Base-by-base conservation (phyloP, 2,888 invertebrate genomes). In the Dorcus hopei region DNA sequence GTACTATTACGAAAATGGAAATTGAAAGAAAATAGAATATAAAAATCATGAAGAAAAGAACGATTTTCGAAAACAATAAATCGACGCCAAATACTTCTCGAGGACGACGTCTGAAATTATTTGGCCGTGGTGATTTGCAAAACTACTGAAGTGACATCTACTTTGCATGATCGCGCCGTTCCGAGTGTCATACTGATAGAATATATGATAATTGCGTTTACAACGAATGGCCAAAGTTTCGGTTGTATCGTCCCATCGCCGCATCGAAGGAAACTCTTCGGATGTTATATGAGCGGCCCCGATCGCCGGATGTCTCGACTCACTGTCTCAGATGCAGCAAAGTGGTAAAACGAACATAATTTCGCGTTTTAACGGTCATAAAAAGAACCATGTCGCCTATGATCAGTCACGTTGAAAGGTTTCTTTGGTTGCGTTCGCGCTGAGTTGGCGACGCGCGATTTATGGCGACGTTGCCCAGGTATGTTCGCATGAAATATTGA, bases 91-190 rank as follows among this genome's bases (percentile, higher is more conserved):
- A 53, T 61, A 63, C 63, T 60, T 52, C 52, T 59, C 60, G 53
- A 63, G 57, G 64, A 61, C 63, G 64, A 61, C 63, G 60, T 65
- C 62, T 60, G 62, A 65, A 68, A 69, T 19, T 68, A 64, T 66
- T 67, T 63, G 56, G 62, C 59, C 49, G 56, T 65, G 65, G 68
- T 69, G 70, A 70, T 69, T 70, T 68, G 68, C 68, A 66, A 68
- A 65, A 64, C 64, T 64, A 63, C 60, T 59, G 60, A 63, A 64
- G 63, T 65, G 67, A 65, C 68, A 63, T 72, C 74, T 74, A 70
- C 72, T 76, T 76, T 76, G 75, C 76, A 76, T 76, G 76, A 75
- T 74, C 73, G 70, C 68, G 70, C 74, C 73, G 68, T 76, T 76
- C 69, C 69, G 68, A 69, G 72, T 75, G 76, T 76, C 76, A 75